Evolutionary conservation across 2,797 vertebrate genomes (phyloP), one percentile per base, ranked within the genome.

Genomic region (Sarcophilus harrisii): DNA sequence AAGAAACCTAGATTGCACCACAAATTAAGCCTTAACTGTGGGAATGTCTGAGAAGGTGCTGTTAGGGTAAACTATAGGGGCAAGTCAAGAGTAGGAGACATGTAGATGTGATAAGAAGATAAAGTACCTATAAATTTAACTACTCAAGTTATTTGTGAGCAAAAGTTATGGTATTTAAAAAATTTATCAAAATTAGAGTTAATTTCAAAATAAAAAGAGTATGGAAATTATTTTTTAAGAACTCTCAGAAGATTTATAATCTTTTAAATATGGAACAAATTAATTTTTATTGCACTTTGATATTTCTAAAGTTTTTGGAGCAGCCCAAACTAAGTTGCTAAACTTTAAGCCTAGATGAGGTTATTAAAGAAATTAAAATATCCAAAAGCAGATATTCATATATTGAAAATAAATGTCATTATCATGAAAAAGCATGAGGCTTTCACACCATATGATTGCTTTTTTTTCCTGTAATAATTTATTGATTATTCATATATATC

Each of bases 361-460:
- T 90, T 95, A 96, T 97, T 95, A 94, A 66, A 95, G 90, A 97
- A 97, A 94, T 92, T 32, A 96, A 91, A 92, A 91, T 97, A 92
- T 98, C 66, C 32, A 58, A 96, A 94, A 94, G 92, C 49, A 73
- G 54, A 94, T 13, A 49, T 57, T 93, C 38, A 29, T 16, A 94
- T 93, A 60, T 91, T 94, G 94, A 97, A 97, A 97, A 89, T 49
- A 95, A 98, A 97, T 93, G 93, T 87, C 45, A 96, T 32, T 29
- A 28, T 21, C 12, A 58, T 91, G 95, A 96, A 96, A 95, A 97
- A 95, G 91, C 18, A 12, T 95, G 94, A 97, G 91, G 29, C 30
- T 59, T 90, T 96, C 14, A 66, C 91, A 30, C 54, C 96, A 52
- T 95, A 94, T 30, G 62, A 92, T 38, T 73, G n/a, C 9, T 66